Evolutionary conservation across 2,113 vertebrate species (phyloP), one percentile per base, ranked within the genome.

Genomic region (Bombycilla garrulus): DNA sequence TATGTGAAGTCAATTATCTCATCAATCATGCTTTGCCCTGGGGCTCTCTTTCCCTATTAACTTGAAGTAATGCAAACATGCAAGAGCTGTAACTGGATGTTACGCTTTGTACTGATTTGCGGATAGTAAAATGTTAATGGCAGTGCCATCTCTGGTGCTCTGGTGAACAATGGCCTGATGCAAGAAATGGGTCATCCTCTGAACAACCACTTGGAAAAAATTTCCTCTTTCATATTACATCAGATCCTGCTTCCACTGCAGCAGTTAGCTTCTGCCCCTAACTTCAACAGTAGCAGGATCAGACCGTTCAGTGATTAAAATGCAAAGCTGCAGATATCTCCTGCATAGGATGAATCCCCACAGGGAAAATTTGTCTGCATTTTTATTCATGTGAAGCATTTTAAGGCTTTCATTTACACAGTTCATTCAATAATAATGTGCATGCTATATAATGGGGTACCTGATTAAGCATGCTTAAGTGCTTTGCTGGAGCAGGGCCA

Each of bases 371-470:
- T 74, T 93, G 69, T 91, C 89, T 89, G 83, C 86, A 81, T 95
- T 96, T 96, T 93, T 92, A 93, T 97, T 97, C 94, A 92, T 65
- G 80, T 81, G 84, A 91, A 81, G 69, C 84, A 91, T 95, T 95
- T 97, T 86, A 89, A 93, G 65, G 77, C 83, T 92, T 94, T 95
- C 83, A 92, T 95, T 96, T 94, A 94, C 80, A 81, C 80, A 94
- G 91, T 93, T 91, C 76, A 62, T 84, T 94, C 94, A 86, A 58
- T 86, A 94, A 94, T 92, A 90, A 96, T 4, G n/a, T 81, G 69
- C n/a, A 66, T 69, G 48, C 51, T 74, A 64, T 77, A 95, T 92
- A 96, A 94, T 95, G 93, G 92, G 88, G 88, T 90, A 96, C 86
- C 92, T 86, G 72, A 94, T 94, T 93, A 94, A 96, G 90, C 67